A percentile compares a stretch with the other conserved stretches of the same genome.
Conservation (phyloP, 2,888 invertebrate species). For the Myopa tessellatipennis region DNA sequence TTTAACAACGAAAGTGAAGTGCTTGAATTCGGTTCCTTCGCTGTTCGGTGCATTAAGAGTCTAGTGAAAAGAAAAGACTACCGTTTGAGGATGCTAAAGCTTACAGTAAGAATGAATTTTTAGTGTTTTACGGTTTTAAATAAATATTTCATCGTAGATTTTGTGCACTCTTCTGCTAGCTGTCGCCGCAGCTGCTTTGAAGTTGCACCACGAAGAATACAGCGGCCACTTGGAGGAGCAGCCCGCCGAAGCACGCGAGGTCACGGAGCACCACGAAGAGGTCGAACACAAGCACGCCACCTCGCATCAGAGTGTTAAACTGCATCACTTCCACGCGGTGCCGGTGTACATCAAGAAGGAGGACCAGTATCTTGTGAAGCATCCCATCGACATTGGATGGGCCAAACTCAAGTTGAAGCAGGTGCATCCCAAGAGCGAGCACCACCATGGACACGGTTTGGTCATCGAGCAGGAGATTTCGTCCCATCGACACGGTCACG, state of each 20-base stretch:
- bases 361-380: constrained; percentile 74
- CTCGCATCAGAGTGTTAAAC: constrained; percentile 77
- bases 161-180: constrained; percentile 51
- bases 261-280: constrained; percentile 72
- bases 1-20: background rate
- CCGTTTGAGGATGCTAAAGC: constrained; percentile 58
- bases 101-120: constrained; percentile 59
- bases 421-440: constrained; percentile 74
- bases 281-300: constrained; percentile 76
- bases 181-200: constrained; percentile 54
- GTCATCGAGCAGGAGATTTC: constrained; percentile 72
- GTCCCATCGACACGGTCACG: constrained; percentile 62
- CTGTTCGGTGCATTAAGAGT: background rate
- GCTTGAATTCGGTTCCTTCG: background rate
- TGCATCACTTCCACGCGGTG: constrained; percentile 78
- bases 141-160: constrained; percentile 50
- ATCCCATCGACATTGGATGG: constrained; percentile 75
- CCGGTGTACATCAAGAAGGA: constrained; percentile 78
- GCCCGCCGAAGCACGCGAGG: constrained; percentile 62
- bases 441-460: constrained; percentile 72
- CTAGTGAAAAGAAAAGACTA: constrained; percentile 4
- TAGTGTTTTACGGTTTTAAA: background rate
- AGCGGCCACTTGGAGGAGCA: constrained; percentile 54
- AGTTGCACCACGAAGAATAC: constrained; percentile 54
- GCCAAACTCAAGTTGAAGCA: constrained; percentile 73